Percentiles rank a stretch among this genome's conserved stretches.
Evolutionary conservation across 1,140 invertebrate species (phyloP).

Genomic region (Nephila pilipes): DNA sequence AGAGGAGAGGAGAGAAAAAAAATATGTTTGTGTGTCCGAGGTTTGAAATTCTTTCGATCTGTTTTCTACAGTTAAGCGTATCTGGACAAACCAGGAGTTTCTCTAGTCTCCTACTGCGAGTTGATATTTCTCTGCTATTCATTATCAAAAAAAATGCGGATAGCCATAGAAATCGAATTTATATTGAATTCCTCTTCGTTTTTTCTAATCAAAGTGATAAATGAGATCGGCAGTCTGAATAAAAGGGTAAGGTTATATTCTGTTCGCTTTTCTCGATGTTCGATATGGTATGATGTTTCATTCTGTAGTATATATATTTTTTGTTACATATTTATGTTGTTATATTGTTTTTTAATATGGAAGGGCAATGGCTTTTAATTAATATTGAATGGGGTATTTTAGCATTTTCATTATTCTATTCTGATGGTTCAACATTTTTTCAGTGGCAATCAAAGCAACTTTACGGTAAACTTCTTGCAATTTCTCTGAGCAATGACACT

Average conservation of each 20-base stretch:
- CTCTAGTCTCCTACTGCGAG: constrained; percentile 10
- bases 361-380: no score
- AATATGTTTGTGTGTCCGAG: constrained; percentile 19
- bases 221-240: constrained; percentile 24
- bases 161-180: constrained; percentile 62
- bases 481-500: no score
- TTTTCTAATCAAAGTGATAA: constrained; percentile 68
- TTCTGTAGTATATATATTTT: not conserved
- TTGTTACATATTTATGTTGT: not conserved
- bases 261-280: not conserved
- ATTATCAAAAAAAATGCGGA: constrained; percentile 53
- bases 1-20: not conserved
- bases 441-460: no score
- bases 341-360: no score
- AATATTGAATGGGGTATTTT: no score
- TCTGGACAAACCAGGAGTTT: constrained; percentile 52
- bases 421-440: no score
- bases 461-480: no score
- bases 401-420: no score
- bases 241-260: not conserved
- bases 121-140: constrained; percentile 49
- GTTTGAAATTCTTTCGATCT: constrained; percentile 52
- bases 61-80: constrained; percentile 21
- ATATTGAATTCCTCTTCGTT: constrained; percentile 55
- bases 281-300: not conserved